phyloP scores from a whole-genome alignment of 2,888 invertebrate species.

The Trissolcus japonicus region DNA sequence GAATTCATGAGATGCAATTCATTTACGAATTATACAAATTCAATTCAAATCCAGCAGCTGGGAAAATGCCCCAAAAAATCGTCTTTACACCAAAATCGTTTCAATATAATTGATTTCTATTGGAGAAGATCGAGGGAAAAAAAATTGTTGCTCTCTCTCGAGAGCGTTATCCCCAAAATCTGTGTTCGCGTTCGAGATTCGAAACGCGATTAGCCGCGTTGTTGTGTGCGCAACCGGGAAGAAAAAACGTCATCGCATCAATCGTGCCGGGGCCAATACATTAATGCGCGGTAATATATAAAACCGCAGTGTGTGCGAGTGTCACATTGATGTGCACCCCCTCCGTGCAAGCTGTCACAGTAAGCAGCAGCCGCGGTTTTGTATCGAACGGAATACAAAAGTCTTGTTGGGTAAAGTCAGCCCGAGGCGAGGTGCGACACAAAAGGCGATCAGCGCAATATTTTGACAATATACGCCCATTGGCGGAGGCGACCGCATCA shows the following conservation, averaged over 20 bases:
- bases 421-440: slow-evolving; percentile 66
- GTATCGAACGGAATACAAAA: slow-evolving; percentile 53
- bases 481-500: slow-evolving; percentile 63
- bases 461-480: slow-evolving; percentile 75
- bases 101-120: too few species aligned
- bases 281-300: slow-evolving; percentile 28
- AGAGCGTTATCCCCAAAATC: slow-evolving; percentile 10
- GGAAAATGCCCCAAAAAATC: neutral
- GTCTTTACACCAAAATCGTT: too few species aligned
- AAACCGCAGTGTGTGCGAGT: slow-evolving; percentile 37
- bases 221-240: slow-evolving; percentile 1
- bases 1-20: too few species aligned
- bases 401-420: slow-evolving; percentile 66
- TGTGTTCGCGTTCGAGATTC: slow-evolving; percentile 15
- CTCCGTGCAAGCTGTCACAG: slow-evolving; percentile 59
- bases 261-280: slow-evolving; percentile 33
- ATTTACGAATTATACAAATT: too few species aligned
- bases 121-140: neutral
- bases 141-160: slow-evolving; percentile 1
- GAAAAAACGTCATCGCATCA: slow-evolving; percentile 43
- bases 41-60: too few species aligned
- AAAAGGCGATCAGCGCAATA: slow-evolving; percentile 74
- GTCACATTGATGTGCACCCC: slow-evolving; percentile 48
- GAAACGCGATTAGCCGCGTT: slow-evolving; percentile 40
- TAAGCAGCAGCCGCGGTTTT: slow-evolving; percentile 57